Conservation (phyloP, 2,113 vertebrate genomes). For the Tachuris rubrigastra region DNA sequence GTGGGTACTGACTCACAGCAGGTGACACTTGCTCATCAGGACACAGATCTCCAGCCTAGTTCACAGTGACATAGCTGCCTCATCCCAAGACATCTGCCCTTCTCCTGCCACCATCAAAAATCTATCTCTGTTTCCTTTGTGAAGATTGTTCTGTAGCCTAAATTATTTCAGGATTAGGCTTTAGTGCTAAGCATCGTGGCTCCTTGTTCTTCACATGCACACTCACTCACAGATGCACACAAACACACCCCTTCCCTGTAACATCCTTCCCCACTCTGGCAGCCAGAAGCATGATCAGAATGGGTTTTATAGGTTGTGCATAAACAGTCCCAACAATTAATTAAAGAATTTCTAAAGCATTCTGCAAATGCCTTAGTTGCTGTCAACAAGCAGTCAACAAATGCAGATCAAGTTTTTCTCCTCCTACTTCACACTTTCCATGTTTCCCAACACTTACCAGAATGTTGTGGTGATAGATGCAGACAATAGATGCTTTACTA, state of each 20-base stretch:
- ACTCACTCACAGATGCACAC: neutral
- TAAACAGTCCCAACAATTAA: constrained; percentile 41
- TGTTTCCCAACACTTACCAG: constrained; percentile 51
- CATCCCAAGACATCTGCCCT: neutral
- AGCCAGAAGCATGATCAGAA: constrained; percentile 5
- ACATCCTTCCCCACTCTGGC: neutral
- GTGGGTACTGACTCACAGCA: rapidly evolving
- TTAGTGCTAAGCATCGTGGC: neutral
- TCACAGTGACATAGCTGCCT: neutral
- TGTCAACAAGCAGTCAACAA: constrained; percentile 61
- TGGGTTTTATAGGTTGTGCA: neutral
- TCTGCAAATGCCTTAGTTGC: constrained; percentile 32
- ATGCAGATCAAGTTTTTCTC: constrained; percentile 24
- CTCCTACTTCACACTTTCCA: constrained; percentile 56
- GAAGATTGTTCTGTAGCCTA: neutral
- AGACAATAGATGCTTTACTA: constrained; percentile 59
- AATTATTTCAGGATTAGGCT: neutral
- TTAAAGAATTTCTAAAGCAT: constrained; percentile 16
- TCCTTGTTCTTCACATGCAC: neutral
- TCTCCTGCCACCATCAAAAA: neutral
- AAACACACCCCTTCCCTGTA: neutral
- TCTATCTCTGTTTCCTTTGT: neutral
- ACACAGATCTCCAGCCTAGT: neutral
- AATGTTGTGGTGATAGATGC: constrained; percentile 47
- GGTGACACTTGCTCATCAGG: neutral